Evolutionary conservation across 1,140 invertebrate genomes (phyloP), one percentile per base, ranked within the genome.

Genomic region (Heliconius himera): DNA sequence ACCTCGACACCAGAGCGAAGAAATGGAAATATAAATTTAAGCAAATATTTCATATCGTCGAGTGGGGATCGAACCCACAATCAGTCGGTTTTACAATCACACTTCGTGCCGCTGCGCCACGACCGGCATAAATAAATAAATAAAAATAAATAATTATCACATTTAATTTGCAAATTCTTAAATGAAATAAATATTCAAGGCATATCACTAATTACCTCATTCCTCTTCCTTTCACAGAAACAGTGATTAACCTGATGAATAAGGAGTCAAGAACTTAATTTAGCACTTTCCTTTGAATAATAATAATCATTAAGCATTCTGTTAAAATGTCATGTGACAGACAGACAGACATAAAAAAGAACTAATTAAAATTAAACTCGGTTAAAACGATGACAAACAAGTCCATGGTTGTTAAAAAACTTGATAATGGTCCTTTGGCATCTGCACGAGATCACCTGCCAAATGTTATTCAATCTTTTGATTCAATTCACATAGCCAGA

Each of bases 371-470:
- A 77, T 77, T 71, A 41, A 71, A 36, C 70, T 33, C 29, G 16
- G 46, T 70, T 77, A n/a, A 77, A 77, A 66, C 49, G 76, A 72
- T 77, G 70, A 51, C 70, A 77, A 71, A 76, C 75, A 66, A 66
- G 73, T 74, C 73, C 22, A 22, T n/a, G 70, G 54, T 26, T 60
- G 54, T 60, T 73, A 46, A 74, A 79, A 74, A 79, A 79, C 73
- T 74, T 49, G 26, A 70, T 79, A 74, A 74, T 76, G 51, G 49
- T 18, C 49, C 11, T 56, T 46, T 18, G 56, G 71, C 78, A 80
- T 76, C 78, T 80, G 78, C 70, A 41, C 36, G 22, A 71, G 74
- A 80, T 80, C 78, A 80, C 78, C 78, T 80, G 78, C 73, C 60
- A 76, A 49, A 71, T 46, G 46, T 80, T 80, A 76, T 80, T 80